Evolutionary conservation across 2,888 invertebrate genomes (phyloP), one percentile per base, ranked within the genome.

Genomic region (Heteromurus nitidus): DNA sequence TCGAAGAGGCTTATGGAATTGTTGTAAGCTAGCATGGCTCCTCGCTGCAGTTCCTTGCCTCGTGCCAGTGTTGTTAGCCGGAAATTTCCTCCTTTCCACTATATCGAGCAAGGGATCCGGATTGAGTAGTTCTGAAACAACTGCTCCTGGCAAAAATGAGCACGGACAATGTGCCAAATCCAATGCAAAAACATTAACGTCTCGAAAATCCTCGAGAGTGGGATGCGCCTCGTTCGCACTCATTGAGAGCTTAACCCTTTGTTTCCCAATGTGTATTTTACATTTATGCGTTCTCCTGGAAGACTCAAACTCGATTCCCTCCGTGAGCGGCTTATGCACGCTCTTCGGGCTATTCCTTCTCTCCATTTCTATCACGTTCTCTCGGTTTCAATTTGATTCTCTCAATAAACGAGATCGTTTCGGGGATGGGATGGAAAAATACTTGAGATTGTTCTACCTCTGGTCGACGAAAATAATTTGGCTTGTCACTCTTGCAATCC

Each of bases 381-480:
- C 77, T 26, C 70, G 84, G 30, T 76, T 82, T 72, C 84, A 82
- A 24, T 82, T 65, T 50, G 82, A 82, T 75, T 60, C 53, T 22
- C 62, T 69, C 31, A 1, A 47, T 42, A 84, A 77, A 60, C 65
- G 62, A 26, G 84, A 80, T 68, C 72, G 82, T 16, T 84, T 84
- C 31, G 84, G 84, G 30, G 75, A 69, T n/a, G 73, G 74, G 16
- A 28, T 50, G 0, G 80, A 82, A 42, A 73, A 30, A 31, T 82
- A 73, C 50, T 68, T 82, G 50, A 65, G 82, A 24, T 82, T 82
- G 47, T 18, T 26, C 55, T 76, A 72, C 55, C 76, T 84, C 24
- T 84, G 84, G 84, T 60, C 84, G 47, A 58, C 82, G 5, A 82
- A 84, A 80, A 62, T 77, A 58, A 77, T 82, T 53, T 82, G 82